Conservation (phyloP, 2,113 vertebrate species). For the Ptilonorhynchus violaceus region DNA sequence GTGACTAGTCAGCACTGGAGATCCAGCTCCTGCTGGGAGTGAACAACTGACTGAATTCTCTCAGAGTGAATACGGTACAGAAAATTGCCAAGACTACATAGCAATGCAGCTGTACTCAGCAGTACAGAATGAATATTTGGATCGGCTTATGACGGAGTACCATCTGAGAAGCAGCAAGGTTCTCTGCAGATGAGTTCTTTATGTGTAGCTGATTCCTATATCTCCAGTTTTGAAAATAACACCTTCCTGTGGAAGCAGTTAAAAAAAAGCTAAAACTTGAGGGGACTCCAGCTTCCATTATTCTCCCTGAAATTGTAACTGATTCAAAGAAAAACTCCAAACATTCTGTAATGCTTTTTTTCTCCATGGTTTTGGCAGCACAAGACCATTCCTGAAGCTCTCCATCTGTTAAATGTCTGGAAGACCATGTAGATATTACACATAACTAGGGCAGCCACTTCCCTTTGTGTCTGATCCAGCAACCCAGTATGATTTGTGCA, state of each 20-base stretch:
- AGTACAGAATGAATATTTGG: background rate
- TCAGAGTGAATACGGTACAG: background rate
- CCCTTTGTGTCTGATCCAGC: slow-evolving; percentile 44
- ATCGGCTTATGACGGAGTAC: background rate
- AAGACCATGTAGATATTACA: slow-evolving; percentile 19
- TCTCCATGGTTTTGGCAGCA: slow-evolving; percentile 14
- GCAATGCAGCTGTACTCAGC: accelerated
- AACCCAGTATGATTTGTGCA: slow-evolving; percentile 29
- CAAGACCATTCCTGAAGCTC: background rate
- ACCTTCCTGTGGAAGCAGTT: background rate
- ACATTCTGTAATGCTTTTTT: background rate
- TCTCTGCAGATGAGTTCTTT: background rate
- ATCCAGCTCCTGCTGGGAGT: background rate
- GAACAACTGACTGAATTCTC: background rate
- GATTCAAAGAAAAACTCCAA: background rate
- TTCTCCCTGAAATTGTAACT: background rate
- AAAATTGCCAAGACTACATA: background rate
- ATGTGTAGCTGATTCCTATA: background rate
- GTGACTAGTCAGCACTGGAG: background rate
- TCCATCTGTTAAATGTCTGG: slow-evolving; percentile 6
- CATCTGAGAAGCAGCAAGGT: background rate
- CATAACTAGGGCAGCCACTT: slow-evolving; percentile 23
- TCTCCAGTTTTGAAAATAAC: background rate
- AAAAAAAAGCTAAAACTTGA: background rate
- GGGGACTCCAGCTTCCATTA: background rate